Evolutionary conservation across 2,113 vertebrate species (phyloP), one percentile per base, ranked within the genome.

Genomic region (Peromyscus maniculatus): DNA sequence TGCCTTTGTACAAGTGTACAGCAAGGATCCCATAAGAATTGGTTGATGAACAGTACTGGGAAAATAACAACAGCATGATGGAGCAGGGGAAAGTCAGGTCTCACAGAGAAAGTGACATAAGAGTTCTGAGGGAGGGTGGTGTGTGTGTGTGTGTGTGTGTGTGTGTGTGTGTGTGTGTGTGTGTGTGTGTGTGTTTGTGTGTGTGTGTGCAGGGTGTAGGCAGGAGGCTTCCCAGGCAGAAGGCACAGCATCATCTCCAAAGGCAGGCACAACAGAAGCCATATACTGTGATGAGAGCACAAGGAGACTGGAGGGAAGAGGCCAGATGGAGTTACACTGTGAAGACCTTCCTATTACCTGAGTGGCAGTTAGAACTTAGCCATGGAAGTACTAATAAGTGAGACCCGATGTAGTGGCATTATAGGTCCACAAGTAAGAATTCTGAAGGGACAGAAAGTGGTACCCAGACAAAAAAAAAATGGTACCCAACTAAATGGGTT

Each of bases 361-460:
- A 3, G 52, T 62, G 19, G 64, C 26, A 36, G 46, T 46, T 57
- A n/a, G 31, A 92, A 72, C 19, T 84, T 90, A 57, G 64, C 93
- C 36, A 66, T 66, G 28, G 87, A 84, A 10, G 66, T 36, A 82
- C 71, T 59, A 57, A 31, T 16, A 75, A 83, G 46, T 39, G 55
- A 90, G 52, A 91, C 16, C 9, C 33, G 67, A 87, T 52, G 55
- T 33, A 93, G 82, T 69, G 49, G 78, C 69, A 93, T 87, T 91
- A 33, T 93, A 52, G 92, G 69, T 43, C 78, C 55, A 88, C 39
- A 46, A 36, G 39, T 39, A 31, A 94, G 90, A 89, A 31, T 36
- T 72, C 43, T 86, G 28, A 91, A 74, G 82, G 21, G 87, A 89
- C 19, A 66, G 62, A 36, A 28, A 55, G 87, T 71, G 66, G 67